A percentile compares a stretch with the other conserved stretches of the same genome.
These are phyloP conservation scores for Lasiurus borealis DNA, from an alignment of 2,113 vertebrate genomes.

Conservation along the genomic window DNA sequence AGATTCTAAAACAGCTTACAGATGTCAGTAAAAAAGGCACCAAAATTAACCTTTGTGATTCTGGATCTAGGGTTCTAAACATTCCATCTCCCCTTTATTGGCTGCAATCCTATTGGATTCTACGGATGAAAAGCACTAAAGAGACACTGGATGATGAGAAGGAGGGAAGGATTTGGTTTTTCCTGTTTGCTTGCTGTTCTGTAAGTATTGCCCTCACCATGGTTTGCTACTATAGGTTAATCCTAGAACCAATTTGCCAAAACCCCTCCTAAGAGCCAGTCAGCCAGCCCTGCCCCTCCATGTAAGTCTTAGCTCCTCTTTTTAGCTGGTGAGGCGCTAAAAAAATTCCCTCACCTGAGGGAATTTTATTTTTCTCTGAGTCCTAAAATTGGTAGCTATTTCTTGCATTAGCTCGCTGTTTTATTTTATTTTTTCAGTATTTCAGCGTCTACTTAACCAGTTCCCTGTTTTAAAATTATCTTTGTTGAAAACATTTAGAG, in stretches of 20 bases:
- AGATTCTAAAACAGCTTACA: background rate
- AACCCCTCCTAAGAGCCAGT: background rate
- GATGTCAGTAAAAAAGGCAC: background rate
- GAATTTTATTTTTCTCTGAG: background rate
- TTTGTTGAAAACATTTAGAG: background rate
- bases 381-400: background rate
- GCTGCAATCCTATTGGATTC: background rate
- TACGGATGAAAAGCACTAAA: background rate
- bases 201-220: background rate
- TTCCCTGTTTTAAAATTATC: background rate
- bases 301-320: background rate
- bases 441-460: background rate
- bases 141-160: background rate
- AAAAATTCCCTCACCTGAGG: background rate
- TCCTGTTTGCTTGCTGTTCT: background rate
- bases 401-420: background rate
- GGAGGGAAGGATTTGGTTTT: background rate
- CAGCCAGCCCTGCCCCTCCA: background rate
- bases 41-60: background rate
- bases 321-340: background rate
- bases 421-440: conserved; percentile 16
- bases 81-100: background rate
- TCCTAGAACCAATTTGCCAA: background rate
- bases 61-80: background rate
- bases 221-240: background rate